Evolutionary conservation across 1,140 invertebrate species (phyloP).

Genomic region (Drosophila erecta): DNA sequence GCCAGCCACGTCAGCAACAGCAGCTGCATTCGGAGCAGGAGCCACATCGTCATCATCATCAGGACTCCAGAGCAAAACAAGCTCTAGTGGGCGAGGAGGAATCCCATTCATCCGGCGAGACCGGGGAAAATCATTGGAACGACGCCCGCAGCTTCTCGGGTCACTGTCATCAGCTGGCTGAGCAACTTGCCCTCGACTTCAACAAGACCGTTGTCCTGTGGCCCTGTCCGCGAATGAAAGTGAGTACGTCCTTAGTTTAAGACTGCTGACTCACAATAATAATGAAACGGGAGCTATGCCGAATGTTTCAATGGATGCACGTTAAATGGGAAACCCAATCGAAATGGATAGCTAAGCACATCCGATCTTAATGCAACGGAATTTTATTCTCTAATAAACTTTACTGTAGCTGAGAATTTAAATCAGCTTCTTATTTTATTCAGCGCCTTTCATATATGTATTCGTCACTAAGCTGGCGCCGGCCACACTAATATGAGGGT

Average conservation of each 20-base stretch:
- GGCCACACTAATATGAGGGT: neutral
- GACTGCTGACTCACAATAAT: slow-evolving; percentile 5
- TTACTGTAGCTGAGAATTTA: too few relatives aligned
- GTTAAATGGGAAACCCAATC: neutral
- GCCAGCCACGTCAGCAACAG: slow-evolving; percentile 60
- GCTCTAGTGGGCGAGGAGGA: slow-evolving; percentile 31
- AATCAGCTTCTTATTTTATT: too few relatives aligned
- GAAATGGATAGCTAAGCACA: too few relatives aligned
- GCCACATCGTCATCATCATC: slow-evolving; percentile 25
- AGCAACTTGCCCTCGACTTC: slow-evolving; percentile 72
- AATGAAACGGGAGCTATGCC: neutral
- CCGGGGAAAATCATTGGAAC: slow-evolving; percentile 29
- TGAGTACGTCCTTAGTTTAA: slow-evolving; percentile 57
- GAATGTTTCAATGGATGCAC: neutral
- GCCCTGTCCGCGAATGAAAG: slow-evolving; percentile 84
- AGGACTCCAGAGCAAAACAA: slow-evolving; percentile 44
- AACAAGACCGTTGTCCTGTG: slow-evolving; percentile 81
- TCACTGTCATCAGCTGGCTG: slow-evolving; percentile 74
- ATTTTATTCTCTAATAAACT: too few relatives aligned
- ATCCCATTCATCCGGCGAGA: slow-evolving; percentile 41
- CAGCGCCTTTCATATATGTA: too few relatives aligned
- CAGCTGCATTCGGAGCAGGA: slow-evolving; percentile 18
- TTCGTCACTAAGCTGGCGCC: too few relatives aligned
- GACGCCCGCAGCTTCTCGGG: slow-evolving; percentile 61
- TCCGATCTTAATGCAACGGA: too few relatives aligned